Conservation (phyloP, 2,888 invertebrate genomes). For the Trissoscelio sp. region DNA sequence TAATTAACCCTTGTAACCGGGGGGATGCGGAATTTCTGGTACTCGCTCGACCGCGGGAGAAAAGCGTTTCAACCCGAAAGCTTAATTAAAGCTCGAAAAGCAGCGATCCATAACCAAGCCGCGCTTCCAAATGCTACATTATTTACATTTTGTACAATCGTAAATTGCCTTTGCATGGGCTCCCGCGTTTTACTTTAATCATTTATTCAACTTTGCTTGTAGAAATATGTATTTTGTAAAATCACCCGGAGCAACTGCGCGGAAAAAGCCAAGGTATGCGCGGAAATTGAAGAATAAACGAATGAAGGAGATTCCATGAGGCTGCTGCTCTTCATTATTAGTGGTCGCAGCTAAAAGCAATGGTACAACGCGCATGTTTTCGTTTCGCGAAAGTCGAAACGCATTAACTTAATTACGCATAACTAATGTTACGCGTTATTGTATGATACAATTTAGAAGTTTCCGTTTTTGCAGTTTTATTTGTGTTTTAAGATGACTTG, state of each 20-base stretch:
- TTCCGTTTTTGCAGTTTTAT: neutral
- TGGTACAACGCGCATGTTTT: neutral
- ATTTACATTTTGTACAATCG: slow-evolving; percentile 56
- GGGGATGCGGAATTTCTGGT: slow-evolving; percentile 42
- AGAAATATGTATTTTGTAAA: slow-evolving; percentile 39
- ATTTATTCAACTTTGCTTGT: slow-evolving; percentile 19
- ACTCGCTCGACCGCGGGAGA: slow-evolving; percentile 44
- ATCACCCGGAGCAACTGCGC: slow-evolving; percentile 8
- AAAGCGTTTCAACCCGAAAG: slow-evolving; percentile 53
- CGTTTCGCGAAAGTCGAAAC: neutral
- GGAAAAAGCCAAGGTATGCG: slow-evolving; percentile 10
- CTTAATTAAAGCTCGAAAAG: slow-evolving; percentile 63
- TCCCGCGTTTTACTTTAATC: slow-evolving; percentile 30
- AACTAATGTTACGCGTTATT: neutral
- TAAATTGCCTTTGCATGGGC: slow-evolving; percentile 42
- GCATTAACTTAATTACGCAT: slow-evolving; percentile 1
- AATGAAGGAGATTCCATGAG: neutral
- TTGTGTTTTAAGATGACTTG: too few species aligned
- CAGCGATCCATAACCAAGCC: slow-evolving; percentile 39
- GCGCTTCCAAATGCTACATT: slow-evolving; percentile 34
- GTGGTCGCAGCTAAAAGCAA: neutral
- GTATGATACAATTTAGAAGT: neutral
- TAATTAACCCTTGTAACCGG: slow-evolving; percentile 52
- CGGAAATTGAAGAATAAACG: neutral
- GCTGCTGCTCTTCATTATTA: neutral